Conservation (phyloP, 2,888 invertebrate genomes). For the Chrysolina americana region DNA sequence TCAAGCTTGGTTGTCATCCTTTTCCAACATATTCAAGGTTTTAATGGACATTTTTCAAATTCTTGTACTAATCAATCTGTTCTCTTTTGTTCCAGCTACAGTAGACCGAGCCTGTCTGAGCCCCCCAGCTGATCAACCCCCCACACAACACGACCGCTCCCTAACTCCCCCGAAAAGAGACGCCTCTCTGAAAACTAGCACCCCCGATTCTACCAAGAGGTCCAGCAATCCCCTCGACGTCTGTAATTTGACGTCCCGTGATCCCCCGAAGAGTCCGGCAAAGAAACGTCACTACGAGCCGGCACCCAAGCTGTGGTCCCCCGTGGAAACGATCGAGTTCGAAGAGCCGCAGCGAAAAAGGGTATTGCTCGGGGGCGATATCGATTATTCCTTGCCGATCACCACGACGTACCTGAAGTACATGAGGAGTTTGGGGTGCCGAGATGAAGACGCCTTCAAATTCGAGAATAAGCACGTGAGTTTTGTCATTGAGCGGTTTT, state of each 20-base stretch:
- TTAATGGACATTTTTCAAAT: background rate
- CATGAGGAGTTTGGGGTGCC: conserved; percentile 81
- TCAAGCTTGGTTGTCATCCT: too few species aligned
- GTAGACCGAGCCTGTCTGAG: conserved; percentile 17
- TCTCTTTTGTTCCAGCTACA: conserved; percentile 25
- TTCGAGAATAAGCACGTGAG: conserved; percentile 75
- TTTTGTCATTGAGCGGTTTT: conserved; percentile 66
- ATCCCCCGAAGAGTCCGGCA: conserved; percentile 70
- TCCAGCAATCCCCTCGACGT: conserved; percentile 77
- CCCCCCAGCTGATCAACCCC: conserved; percentile 19
- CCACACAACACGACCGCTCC: conserved; percentile 23
- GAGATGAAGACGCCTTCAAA: conserved; percentile 75
- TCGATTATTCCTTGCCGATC: conserved; percentile 90
- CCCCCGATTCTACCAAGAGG: conserved; percentile 62
- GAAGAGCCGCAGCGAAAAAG: conserved; percentile 62
- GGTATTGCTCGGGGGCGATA: conserved; percentile 68
- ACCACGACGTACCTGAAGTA: conserved; percentile 91
- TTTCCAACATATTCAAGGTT: too few species aligned
- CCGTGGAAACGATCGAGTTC: conserved; percentile 68
- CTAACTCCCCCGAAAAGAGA: conserved; percentile 36
- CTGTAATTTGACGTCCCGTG: conserved; percentile 76
- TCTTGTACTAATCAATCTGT: background rate
- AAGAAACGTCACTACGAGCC: conserved; percentile 66
- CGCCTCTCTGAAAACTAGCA: conserved; percentile 48
- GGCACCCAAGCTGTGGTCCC: conserved; percentile 75